These are phyloP conservation scores for Hemichromis elongatus DNA, from an alignment of 2,113 vertebrate genomes.

Conservation along the genomic window DNA sequence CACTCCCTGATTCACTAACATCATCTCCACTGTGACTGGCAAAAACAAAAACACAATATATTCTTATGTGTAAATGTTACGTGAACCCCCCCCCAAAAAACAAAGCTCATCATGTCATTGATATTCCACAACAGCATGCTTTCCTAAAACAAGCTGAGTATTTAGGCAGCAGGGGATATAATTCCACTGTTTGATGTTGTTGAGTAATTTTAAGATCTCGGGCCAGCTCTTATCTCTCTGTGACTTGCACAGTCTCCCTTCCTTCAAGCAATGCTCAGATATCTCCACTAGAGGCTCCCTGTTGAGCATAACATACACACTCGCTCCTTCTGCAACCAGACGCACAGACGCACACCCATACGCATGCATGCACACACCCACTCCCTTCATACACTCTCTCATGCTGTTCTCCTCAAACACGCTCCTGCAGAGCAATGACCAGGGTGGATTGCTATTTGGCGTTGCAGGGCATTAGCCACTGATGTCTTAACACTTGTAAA, in stretches of 20 bases:
- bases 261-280: constrained; percentile 9
- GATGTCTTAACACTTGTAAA: constrained; percentile 99
- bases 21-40: background rate
- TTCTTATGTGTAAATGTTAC: background rate
- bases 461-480: constrained; percentile 90
- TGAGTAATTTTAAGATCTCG: constrained; percentile 6
- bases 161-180: background rate
- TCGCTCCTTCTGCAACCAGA: background rate
- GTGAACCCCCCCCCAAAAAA: accelerated
- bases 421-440: constrained; percentile 62
- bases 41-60: background rate
- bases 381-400: constrained; percentile 6
- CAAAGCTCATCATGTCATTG: background rate
- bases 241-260: background rate
- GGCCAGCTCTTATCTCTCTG: background rate
- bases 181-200: constrained; percentile 2
- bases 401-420: constrained; percentile 21
- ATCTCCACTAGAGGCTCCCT: constrained; percentile 50
- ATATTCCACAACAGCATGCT: background rate
- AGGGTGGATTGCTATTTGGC: constrained; percentile 91
- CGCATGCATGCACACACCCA: background rate
- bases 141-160: background rate
- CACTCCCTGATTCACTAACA: background rate
- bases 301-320: constrained; percentile 10
- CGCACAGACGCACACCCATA: background rate